phyloP scores from a whole-genome alignment of 2,797 vertebrate genomes.

The Danio albolineatus region DNA sequence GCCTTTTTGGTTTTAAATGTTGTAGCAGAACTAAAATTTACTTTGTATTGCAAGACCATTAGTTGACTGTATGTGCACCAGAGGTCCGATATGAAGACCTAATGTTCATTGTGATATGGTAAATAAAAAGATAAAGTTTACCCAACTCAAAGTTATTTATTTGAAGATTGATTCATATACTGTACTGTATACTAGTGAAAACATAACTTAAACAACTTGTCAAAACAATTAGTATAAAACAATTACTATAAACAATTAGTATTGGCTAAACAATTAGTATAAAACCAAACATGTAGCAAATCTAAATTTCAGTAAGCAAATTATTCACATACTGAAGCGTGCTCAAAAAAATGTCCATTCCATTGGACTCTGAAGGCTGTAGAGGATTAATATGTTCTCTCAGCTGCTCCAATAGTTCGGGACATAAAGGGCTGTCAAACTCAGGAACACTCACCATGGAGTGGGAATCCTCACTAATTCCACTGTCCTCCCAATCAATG shows the following conservation, averaged over 20 bases:
- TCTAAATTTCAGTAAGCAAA: not conserved
- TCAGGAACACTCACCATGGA: constrained; percentile 3
- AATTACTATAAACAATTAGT: no score
- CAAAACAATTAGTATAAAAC: not conserved
- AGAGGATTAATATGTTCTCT: constrained; percentile 19
- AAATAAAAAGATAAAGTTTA: not conserved
- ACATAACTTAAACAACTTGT: no score
- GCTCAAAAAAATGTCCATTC: constrained; percentile 10
- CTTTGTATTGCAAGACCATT: not conserved
- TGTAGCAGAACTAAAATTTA: not conserved
- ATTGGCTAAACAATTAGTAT: not conserved
- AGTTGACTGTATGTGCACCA: not conserved
- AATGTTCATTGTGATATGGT: not conserved
- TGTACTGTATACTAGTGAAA: not conserved
- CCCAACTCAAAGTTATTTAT: not conserved
- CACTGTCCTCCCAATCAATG: constrained; percentile 20
- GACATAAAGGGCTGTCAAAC: constrained; percentile 7
- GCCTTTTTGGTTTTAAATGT: not conserved
- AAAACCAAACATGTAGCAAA: not conserved
- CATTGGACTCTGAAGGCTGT: constrained; percentile 18
- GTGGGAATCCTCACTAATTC: not conserved
- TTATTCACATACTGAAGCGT: constrained; percentile 25
- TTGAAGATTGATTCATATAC: not conserved
- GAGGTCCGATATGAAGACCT: not conserved
- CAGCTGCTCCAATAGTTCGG: not conserved